Evolutionary conservation across 92 coral and sea anemone species (phyloP).

Genomic region (Phenganax marumi): DNA sequence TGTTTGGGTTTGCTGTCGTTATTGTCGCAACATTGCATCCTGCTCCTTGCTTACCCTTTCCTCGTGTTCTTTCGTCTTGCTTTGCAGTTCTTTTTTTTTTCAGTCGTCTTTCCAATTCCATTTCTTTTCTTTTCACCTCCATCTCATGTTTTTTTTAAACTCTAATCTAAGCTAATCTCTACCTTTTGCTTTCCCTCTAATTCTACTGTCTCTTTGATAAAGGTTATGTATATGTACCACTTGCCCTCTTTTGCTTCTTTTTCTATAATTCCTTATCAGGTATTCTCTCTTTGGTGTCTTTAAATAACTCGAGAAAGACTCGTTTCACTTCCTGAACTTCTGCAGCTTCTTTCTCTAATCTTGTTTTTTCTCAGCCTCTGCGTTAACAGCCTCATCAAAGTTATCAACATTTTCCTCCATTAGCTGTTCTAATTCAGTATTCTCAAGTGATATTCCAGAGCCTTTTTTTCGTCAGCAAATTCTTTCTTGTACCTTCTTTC

Average conservation of each 20-base stretch:
- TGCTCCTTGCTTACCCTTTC: too few relatives aligned
- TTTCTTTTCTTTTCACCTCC: conserved; percentile 38
- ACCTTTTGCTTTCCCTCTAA: conserved; percentile 33
- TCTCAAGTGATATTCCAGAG: conserved; percentile 55
- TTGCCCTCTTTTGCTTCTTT: conserved; percentile 32
- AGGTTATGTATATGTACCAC: conserved; percentile 51
- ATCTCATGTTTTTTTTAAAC: conserved; percentile 47
- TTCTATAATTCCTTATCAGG: conserved; percentile 8
- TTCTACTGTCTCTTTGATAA: conserved; percentile 51
- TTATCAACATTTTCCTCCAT: conserved; percentile 54
- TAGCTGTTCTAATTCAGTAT: conserved; percentile 47
- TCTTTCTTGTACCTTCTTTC: conserved; percentile 55
- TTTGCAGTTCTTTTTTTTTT: too few relatives aligned
- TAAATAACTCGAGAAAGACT: conserved; percentile 7
- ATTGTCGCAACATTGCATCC: too few relatives aligned
- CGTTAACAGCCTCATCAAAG: conserved; percentile 43
- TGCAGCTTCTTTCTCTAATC: conserved; percentile 35
- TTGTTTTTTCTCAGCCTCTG: conserved; percentile 20
- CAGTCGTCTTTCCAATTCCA: too few relatives aligned
- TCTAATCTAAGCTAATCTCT: too few relatives aligned
- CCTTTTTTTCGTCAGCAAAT: conserved; percentile 42
- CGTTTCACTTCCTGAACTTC: conserved; percentile 24
- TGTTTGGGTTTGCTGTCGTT: too few relatives aligned
- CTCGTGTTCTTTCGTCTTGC: too few relatives aligned
- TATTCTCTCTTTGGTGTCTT: conserved; percentile 20